These are phyloP conservation scores for Anas georgica DNA, from an alignment of 2,797 vertebrate genomes.

Conservation along the genomic window DNA sequence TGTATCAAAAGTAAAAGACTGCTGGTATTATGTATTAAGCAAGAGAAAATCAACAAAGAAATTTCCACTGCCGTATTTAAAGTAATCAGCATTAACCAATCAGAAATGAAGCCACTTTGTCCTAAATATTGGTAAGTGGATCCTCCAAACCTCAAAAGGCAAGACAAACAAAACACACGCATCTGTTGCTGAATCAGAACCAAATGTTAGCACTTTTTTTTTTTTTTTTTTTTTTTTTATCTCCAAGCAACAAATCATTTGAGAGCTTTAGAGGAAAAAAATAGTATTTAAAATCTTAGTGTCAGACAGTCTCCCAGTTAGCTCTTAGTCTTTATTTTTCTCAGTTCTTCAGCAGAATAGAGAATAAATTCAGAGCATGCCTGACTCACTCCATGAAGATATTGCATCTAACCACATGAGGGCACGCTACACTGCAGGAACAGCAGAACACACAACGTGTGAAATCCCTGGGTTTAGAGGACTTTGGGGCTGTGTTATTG, in stretches of 20 bases:
- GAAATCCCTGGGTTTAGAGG: not conserved
- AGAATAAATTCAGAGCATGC: not conserved
- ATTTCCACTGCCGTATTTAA: not conserved
- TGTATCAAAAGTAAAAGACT: not conserved
- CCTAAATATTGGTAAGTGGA: not conserved
- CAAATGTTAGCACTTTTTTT: not conserved
- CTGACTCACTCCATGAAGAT: not conserved
- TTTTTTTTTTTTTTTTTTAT: not conserved
- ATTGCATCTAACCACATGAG: constrained; percentile 28
- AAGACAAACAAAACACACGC: not conserved
- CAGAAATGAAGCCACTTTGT: not conserved
- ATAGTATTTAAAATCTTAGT: accelerated
- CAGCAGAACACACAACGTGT: accelerated
- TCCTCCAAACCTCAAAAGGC: not conserved
- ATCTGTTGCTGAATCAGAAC: not conserved
- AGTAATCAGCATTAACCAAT: not conserved
- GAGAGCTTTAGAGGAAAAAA: not conserved
- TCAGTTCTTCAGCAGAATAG: not conserved
- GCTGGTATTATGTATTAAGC: too few species aligned
- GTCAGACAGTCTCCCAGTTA: not conserved
- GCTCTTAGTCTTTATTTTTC: not conserved
- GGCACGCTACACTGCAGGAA: constrained; percentile 19
- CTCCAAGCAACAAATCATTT: not conserved
- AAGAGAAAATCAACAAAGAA: not conserved
- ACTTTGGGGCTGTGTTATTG: not conserved